A percentile compares a stretch with the other conserved stretches of the same genome.
These are phyloP conservation scores for Molanna angustata DNA, from an alignment of 2,888 invertebrate species.

Conservation along the genomic window DNA sequence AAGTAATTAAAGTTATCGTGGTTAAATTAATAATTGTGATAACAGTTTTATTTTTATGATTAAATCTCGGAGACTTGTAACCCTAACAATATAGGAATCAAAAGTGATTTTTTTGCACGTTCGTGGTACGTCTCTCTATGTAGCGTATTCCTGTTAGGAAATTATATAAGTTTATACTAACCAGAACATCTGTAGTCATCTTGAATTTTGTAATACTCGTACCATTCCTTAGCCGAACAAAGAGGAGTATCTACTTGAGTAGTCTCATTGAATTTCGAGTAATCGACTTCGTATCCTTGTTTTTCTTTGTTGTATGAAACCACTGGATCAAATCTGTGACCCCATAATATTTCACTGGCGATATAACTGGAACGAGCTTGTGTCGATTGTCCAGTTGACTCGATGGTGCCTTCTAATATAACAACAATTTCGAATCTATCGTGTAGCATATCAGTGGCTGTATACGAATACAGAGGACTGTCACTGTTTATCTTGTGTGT, in stretches of 20 bases:
- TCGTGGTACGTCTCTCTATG: too few species aligned
- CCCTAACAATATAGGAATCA: too few species aligned
- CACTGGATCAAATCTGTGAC: conserved; percentile 78
- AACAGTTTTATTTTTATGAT: too few species aligned
- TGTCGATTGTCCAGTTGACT: conserved; percentile 82
- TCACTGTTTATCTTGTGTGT: conserved; percentile 82
- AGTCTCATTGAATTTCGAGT: conserved; percentile 81
- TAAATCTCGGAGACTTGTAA: too few species aligned
- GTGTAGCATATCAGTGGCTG: conserved; percentile 81
- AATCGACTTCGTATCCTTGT: conserved; percentile 78
- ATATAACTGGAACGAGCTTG: conserved; percentile 82
- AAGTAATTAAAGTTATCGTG: too few species aligned
- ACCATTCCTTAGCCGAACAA: conserved; percentile 71
- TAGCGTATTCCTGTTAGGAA: too few species aligned
- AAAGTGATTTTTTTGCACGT: too few species aligned
- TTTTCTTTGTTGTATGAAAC: conserved; percentile 69
- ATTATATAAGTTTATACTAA: too few species aligned
- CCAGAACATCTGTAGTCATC: conserved; percentile 39
- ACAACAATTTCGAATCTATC: conserved; percentile 85
- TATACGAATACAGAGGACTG: conserved; percentile 87
- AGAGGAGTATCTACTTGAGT: conserved; percentile 81
- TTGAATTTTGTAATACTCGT: conserved; percentile 60
- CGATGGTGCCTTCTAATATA: conserved; percentile 84
- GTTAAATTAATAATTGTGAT: too few species aligned
- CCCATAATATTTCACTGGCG: conserved; percentile 80